phyloP scores from a whole-genome alignment of 2,113 vertebrate species.

The Chroicocephalus ridibundus region DNA sequence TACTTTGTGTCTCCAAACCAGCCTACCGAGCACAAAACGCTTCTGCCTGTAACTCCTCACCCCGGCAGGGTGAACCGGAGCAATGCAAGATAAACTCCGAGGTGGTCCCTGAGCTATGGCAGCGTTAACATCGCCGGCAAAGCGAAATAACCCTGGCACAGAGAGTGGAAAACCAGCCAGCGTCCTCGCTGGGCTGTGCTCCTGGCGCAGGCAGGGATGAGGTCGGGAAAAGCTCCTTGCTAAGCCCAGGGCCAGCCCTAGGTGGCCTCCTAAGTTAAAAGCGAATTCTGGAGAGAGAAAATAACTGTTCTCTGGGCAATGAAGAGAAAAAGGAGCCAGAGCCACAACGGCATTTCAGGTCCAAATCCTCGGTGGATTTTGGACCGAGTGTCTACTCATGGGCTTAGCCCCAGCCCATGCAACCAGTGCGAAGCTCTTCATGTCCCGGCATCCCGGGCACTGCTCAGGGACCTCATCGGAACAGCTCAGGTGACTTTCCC shows the following conservation, averaged over 20 bases:
- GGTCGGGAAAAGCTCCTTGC: not conserved
- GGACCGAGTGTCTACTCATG: no score
- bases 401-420: not conserved
- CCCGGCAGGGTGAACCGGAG: not conserved
- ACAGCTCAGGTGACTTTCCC: fast-evolving
- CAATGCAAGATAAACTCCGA: fast-evolving
- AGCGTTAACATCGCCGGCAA: fast-evolving
- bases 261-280: constrained; percentile 5
- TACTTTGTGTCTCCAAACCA: not conserved
- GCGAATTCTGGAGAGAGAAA: not conserved
- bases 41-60: not conserved
- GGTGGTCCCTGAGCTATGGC: not conserved
- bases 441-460: fast-evolving
- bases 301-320: fast-evolving
- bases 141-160: fast-evolving
- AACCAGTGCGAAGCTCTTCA: not conserved
- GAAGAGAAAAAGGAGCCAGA: not conserved
- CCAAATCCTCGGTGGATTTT: not conserved
- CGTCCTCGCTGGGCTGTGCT: not conserved
- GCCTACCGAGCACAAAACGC: not conserved
- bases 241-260: not conserved
- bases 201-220: fast-evolving
- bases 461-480: not conserved
- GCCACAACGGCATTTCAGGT: not conserved
- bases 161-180: not conserved